Conservation (phyloP, 2,888 invertebrate genomes). For the Drosophila aldrichi region DNA sequence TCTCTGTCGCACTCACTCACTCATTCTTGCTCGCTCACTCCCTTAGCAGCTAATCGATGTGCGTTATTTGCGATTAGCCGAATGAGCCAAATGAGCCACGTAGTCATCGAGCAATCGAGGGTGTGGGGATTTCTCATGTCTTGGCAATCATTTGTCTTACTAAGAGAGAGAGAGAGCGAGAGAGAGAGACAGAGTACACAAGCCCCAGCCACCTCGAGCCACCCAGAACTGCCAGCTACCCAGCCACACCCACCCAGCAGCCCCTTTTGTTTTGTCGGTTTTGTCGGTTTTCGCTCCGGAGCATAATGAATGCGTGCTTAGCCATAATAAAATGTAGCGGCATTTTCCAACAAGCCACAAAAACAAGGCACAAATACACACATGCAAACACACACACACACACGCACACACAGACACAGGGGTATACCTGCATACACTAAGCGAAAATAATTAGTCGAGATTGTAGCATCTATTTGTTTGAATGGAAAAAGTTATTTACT, state of each 20-base stretch:
- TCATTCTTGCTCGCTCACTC: constrained; percentile 1
- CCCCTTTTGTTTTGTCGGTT: constrained; percentile 1
- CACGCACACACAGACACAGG: constrained; percentile 1
- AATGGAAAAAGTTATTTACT: neutral
- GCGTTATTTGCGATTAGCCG: constrained; percentile 61
- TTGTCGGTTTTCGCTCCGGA: constrained; percentile 15
- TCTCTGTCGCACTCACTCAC: constrained; percentile 20
- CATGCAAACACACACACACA: constrained; percentile 5
- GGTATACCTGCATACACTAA: constrained; percentile 16
- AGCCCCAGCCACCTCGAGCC: neutral
- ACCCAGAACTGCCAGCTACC: neutral
- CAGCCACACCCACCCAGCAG: neutral
- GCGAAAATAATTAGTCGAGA: constrained; percentile 3
- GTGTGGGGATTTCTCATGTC: constrained; percentile 1
- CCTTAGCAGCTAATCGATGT: constrained; percentile 59
- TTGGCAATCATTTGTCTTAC: constrained; percentile 23
- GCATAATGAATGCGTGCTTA: constrained; percentile 76
- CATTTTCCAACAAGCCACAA: constrained; percentile 57
- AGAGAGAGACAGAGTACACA: no score
- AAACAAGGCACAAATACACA: constrained; percentile 52
- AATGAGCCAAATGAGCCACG: constrained; percentile 70
- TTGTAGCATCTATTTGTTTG: neutral
- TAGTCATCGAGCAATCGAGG: constrained; percentile 24
- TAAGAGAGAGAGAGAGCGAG: neutral
- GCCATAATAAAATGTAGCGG: constrained; percentile 77